These are phyloP conservation scores for Avahi laniger DNA, from an alignment of 2,797 vertebrate species.

Conservation along the genomic window DNA sequence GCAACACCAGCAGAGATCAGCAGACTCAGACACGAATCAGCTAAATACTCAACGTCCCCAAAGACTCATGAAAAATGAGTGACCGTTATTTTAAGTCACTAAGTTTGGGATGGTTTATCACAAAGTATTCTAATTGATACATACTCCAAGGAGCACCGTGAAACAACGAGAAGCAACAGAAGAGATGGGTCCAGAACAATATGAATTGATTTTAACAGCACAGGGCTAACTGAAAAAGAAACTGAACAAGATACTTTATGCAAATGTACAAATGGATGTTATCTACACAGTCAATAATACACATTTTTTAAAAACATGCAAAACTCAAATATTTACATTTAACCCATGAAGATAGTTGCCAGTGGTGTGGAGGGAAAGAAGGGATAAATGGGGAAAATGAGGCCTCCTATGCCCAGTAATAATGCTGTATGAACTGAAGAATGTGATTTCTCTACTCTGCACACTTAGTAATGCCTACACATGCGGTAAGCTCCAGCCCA, in stretches of 20 bases:
- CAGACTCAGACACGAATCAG: not conserved
- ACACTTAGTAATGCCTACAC: no score
- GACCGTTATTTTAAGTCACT: not conserved
- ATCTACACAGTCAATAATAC: not conserved
- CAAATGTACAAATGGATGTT: not conserved
- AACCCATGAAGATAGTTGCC: not conserved
- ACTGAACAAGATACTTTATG: not conserved
- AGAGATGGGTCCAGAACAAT: not conserved
- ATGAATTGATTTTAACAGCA: not conserved
- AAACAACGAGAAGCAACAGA: not conserved
- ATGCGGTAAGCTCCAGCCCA: not conserved
- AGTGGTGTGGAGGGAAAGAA: not conserved
- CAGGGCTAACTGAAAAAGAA: not conserved
- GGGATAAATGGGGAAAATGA: not conserved
- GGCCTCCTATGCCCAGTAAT: accelerated
- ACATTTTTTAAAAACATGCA: not conserved
- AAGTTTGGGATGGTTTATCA: not conserved
- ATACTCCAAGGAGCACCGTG: not conserved
- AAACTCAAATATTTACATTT: not conserved
- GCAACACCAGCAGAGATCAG: not conserved
- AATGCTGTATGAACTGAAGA: not conserved
- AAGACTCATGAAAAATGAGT: not conserved
- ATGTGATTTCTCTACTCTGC: not conserved
- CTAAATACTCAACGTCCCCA: not conserved
- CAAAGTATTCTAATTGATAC: not conserved